A percentile compares a stretch with the other conserved stretches of the same genome.
Conservation (phyloP, 2,797 vertebrate species). For the Betta splendens region DNA sequence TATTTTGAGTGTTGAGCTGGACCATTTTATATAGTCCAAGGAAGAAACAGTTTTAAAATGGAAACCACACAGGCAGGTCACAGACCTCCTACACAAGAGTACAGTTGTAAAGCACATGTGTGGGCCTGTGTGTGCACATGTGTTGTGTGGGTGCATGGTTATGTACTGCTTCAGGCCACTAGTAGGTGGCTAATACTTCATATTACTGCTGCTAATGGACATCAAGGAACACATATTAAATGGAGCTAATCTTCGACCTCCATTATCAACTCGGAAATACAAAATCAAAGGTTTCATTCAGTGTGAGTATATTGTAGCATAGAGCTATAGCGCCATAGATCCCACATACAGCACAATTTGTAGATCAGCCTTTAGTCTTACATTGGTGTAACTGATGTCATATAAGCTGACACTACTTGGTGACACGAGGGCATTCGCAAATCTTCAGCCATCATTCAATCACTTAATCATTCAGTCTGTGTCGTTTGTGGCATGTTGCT, state of each 20-base stretch:
- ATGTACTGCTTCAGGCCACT: slow-evolving; percentile 38
- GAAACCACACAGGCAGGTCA: slow-evolving; percentile 52
- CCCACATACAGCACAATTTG: no score
- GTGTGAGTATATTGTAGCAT: not conserved
- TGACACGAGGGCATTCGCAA: slow-evolving; percentile 17
- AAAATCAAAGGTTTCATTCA: slow-evolving; percentile 1
- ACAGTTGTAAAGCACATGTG: slow-evolving; percentile 50
- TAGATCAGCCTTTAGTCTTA: slow-evolving; percentile 6
- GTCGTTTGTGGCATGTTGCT: slow-evolving; percentile 20
- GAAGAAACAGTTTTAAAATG: slow-evolving; percentile 63
- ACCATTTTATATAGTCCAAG: slow-evolving; percentile 58
- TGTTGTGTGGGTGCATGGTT: slow-evolving; percentile 48
- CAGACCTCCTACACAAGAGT: slow-evolving; percentile 61
- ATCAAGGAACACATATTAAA: slow-evolving; percentile 48
- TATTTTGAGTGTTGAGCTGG: slow-evolving; percentile 57
- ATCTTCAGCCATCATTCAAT: slow-evolving; percentile 17
- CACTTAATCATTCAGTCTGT: slow-evolving; percentile 17
- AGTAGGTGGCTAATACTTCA: slow-evolving; percentile 70
- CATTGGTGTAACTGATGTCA: no score
- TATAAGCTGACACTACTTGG: not conserved
- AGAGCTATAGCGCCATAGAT: not conserved
- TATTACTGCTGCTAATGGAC: slow-evolving; percentile 58
- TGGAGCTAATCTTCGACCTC: slow-evolving; percentile 22
- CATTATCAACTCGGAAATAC: slow-evolving; percentile 8
- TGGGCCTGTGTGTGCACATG: slow-evolving; percentile 37